Conservation (phyloP, 1,140 invertebrate genomes). For the Drosophila kurseongensis region DNA sequence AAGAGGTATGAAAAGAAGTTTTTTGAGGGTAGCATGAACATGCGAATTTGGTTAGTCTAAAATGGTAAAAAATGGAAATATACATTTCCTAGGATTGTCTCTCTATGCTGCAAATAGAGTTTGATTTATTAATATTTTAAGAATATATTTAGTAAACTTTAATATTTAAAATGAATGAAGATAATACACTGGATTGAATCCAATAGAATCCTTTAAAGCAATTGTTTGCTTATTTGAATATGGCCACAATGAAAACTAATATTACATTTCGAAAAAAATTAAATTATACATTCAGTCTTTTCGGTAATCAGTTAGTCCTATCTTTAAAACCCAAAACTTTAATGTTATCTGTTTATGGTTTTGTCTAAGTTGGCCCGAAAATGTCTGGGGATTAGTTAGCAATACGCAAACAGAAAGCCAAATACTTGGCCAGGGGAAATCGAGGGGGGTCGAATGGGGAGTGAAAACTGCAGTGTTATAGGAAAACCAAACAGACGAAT, state of each 20-base stretch:
- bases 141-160: too few species aligned
- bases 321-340: not conserved
- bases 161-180: too few species aligned
- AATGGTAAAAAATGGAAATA: too few species aligned
- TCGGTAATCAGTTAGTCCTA: not conserved
- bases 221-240: too few species aligned
- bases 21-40: not conserved
- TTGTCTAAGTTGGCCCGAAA: constrained; percentile 40
- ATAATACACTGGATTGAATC: too few species aligned
- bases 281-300: too few species aligned
- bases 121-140: too few species aligned
- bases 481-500: constrained; percentile 66
- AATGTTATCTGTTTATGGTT: constrained; percentile 42
- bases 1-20: not conserved
- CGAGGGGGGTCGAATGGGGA: not conserved
- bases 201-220: too few species aligned
- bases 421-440: not conserved
- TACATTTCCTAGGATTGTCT: too few species aligned
- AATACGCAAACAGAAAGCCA: constrained; percentile 1
- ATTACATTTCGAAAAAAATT: too few species aligned
- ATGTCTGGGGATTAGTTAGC: constrained; percentile 58
- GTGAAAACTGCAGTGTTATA: constrained; percentile 40
- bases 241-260: too few species aligned
- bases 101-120: too few species aligned
- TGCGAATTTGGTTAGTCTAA: not conserved